Conservation (phyloP, 2,888 invertebrate species). For the Mimumesa dahlbomi region DNA sequence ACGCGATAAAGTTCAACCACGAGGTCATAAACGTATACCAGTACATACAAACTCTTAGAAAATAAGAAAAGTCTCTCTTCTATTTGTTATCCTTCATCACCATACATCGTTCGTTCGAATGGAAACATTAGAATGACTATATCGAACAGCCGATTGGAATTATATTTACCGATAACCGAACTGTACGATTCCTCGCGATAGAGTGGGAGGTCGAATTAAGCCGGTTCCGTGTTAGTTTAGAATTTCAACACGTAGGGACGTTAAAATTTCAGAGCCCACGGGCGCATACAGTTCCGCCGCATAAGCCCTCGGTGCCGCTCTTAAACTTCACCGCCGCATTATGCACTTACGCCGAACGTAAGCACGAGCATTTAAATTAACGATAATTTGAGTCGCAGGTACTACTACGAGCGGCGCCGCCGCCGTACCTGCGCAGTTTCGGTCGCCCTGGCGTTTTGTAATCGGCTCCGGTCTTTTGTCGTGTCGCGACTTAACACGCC, state of each 20-base stretch:
- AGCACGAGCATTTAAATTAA: slow-evolving; percentile 65
- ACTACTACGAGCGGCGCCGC: slow-evolving; percentile 35
- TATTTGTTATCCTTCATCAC: too few relatives aligned
- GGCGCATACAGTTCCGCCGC: slow-evolving; percentile 35
- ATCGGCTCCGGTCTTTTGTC: slow-evolving; percentile 37
- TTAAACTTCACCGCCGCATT: slow-evolving; percentile 52
- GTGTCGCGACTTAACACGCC: slow-evolving; percentile 29
- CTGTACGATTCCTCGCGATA: background rate
- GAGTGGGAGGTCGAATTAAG: slow-evolving; percentile 3
- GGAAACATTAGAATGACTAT: too few relatives aligned
- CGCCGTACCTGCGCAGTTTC: slow-evolving; percentile 28
- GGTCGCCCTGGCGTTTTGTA: slow-evolving; percentile 26
- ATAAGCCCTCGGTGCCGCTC: slow-evolving; percentile 55
- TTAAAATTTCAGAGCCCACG: slow-evolving; percentile 62
- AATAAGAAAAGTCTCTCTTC: background rate
- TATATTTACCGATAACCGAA: background rate
- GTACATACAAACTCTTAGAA: too few relatives aligned
- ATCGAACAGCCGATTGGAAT: too few relatives aligned
- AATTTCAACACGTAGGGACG: slow-evolving; percentile 56
- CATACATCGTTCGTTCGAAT: too few relatives aligned
- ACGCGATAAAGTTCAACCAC: too few relatives aligned
- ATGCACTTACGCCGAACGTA: slow-evolving; percentile 48
- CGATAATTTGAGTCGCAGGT: slow-evolving; percentile 62
- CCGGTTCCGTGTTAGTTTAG: slow-evolving; percentile 18
- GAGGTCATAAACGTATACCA: too few relatives aligned